These are phyloP conservation scores for Notothenia coriiceps DNA, from an alignment of 2,113 vertebrate species.

Conservation along the genomic window DNA sequence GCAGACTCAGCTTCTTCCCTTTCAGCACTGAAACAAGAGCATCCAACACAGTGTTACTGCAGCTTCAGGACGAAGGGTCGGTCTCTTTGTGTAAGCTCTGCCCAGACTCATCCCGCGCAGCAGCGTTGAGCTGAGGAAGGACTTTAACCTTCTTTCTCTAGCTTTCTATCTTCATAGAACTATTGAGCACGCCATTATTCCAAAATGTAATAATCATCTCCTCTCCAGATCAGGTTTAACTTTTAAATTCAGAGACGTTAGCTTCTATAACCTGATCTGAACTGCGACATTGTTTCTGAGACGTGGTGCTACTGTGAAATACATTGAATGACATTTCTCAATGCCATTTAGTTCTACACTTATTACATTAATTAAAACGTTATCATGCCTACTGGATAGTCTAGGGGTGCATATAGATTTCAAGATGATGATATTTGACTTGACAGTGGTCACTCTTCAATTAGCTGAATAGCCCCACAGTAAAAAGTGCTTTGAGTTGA, in stretches of 20 bases:
- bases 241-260: background rate
- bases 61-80: no score
- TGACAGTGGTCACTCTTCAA: no score
- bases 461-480: background rate
- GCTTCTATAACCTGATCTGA: background rate
- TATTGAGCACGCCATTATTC: no score
- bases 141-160: no score
- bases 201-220: no score
- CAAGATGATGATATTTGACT: background rate
- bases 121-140: no score
- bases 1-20: constrained; percentile 99
- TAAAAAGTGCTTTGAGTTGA: background rate
- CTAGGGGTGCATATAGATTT: no score
- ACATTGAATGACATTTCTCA: background rate
- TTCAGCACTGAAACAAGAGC: constrained; percentile 90
- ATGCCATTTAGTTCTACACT: background rate
- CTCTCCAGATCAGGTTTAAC: background rate
- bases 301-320: background rate
- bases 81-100: no score
- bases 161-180: no score
- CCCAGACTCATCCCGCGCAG: no score
- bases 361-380: background rate
- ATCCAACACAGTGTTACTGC: no score
- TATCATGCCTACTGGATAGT: background rate
- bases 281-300: background rate